A percentile compares a stretch with the other conserved stretches of the same genome.
Evolutionary conservation across 2,797 vertebrate genomes (phyloP).

Genomic region (Smutsia temminckii): DNA sequence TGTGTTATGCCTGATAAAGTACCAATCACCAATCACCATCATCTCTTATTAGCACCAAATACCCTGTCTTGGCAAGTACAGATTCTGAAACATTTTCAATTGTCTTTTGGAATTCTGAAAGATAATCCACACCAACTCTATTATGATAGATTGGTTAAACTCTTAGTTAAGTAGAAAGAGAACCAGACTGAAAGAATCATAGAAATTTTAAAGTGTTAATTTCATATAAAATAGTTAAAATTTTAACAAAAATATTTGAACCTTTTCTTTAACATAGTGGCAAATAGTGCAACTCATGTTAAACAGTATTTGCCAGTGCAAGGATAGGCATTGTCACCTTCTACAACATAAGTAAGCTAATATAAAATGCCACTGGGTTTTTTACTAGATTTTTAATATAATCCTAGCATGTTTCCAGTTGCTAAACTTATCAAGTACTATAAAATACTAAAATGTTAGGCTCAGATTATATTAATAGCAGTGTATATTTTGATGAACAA

Average conservation of each 20-base stretch:
- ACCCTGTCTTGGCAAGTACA: conserved; percentile 68
- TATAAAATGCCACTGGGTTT: conserved; percentile 65
- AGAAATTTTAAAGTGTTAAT: conserved; percentile 34
- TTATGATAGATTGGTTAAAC: conserved; percentile 52
- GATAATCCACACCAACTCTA: conserved; percentile 37
- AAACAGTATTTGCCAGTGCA: conserved; percentile 64
- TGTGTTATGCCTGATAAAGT: conserved; percentile 20
- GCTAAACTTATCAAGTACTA: conserved; percentile 67
- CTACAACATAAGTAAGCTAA: conserved; percentile 61
- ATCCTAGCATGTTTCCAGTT: conserved; percentile 58
- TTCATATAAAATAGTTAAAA: conserved; percentile 45
- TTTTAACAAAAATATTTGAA: conserved; percentile 5
- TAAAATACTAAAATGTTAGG: conserved; percentile 68
- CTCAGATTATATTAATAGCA: conserved; percentile 54
- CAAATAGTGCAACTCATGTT: conserved; percentile 54
- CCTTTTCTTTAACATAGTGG: conserved; percentile 24
- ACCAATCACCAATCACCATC: conserved; percentile 66
- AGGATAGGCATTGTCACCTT: conserved; percentile 59
- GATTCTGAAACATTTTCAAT: conserved; percentile 74
- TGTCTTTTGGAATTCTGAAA: conserved; percentile 72
- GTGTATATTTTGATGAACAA: conserved; percentile 42
- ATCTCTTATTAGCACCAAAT: conserved; percentile 56
- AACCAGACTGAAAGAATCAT: not conserved
- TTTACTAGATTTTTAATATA: conserved; percentile 73
- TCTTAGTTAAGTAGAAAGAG: not conserved